Evolutionary conservation across 1,140 invertebrate species (phyloP), one percentile per base, ranked within the genome.

Genomic region (Drosophila nikananu): DNA sequence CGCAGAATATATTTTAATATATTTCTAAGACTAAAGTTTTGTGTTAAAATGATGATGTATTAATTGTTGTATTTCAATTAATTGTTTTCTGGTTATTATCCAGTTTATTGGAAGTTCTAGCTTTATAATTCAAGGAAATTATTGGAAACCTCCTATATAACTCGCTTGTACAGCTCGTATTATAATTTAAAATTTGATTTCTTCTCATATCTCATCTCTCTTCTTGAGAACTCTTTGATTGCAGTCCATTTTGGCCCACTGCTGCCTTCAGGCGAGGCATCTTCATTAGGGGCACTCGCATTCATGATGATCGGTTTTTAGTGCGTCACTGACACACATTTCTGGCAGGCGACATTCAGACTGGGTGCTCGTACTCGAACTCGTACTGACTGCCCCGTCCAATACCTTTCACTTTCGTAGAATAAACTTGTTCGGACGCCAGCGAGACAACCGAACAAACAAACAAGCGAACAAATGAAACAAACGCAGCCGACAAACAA

Each of bases 401-500:
- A 51, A 77, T 68, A 77, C 84, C 84, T 89, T 89, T 89, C 84
- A 89, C 84, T 89, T 89, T 89, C 79, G 66, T 84, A 89, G 84
- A 89, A 89, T 89, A 89, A 89, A 89, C 84, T 90, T 79, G 84
- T 89, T 89, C 81, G 86, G 64, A 25, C 65, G 55, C 46, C 70
- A 62, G 58, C 48, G 48, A 49, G 48, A 49, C 48, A 81, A 73
- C 57, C 67, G 48, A 48, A 54, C 66, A 72, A 55, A 62, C 57
- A 63, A 63, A 74, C 30, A 62, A 62, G 23, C 72, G 44, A 62
- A 52, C 60, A 64, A 70, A 64, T 39, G 54, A 57, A 57, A 57
- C 66, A 68, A 32, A 54, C 64, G 35, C 25, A 12, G 46, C 55
- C 71, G 67, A 73, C 71, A 73, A 73, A 73, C 67, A 73, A 74